Evolutionary conservation across 2,113 vertebrate genomes (phyloP), one percentile per base, ranked within the genome.

Genomic region (Oryzias celebensis): DNA sequence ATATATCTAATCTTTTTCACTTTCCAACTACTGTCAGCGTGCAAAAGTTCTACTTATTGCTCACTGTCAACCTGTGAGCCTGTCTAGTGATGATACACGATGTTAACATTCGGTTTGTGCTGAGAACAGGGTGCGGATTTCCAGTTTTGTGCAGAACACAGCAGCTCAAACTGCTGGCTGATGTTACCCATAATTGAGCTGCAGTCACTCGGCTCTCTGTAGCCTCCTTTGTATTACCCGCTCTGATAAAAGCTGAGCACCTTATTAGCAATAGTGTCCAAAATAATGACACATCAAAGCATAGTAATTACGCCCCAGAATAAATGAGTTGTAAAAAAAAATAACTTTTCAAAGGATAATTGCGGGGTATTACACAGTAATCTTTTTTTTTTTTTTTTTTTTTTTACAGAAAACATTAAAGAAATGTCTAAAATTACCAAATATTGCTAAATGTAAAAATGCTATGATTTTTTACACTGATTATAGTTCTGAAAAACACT

Each of bases 101-200:
- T 60, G 50, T 56, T 36, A 55, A 44, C 23, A 15, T 54, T 51
- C 1, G 13, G 1, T 23, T 62, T 14, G 1, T 45, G 26, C 18
- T 24, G n/a, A 55, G n/a, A 26, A 46, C 2, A 7, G 16, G 3
- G 26, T 15, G 24, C 47, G 6, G 18, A 52, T 52, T 56, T 64
- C 36, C 74, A 49, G 65, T 56, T 61, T 73, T n/a, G 41, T 52
- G 54, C 62, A 42, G 60, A 66, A 3, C 57, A 46, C 71, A 60
- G 76, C 71, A 63, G 74, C 26, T 77, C 52, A 48, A 17, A 52
- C 52, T 28, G 31, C 55, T 24, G 24, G 17, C 59, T 65, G 74
- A 77, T 74, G 58, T 68, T 69, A 62, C 69, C 41, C 57, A 77
- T 75, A 86, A 86, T 77, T 43, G 71, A 77, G 69, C 73, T 3